phyloP scores from a whole-genome alignment of 2,113 vertebrate species.

The Amazona vittata region DNA sequence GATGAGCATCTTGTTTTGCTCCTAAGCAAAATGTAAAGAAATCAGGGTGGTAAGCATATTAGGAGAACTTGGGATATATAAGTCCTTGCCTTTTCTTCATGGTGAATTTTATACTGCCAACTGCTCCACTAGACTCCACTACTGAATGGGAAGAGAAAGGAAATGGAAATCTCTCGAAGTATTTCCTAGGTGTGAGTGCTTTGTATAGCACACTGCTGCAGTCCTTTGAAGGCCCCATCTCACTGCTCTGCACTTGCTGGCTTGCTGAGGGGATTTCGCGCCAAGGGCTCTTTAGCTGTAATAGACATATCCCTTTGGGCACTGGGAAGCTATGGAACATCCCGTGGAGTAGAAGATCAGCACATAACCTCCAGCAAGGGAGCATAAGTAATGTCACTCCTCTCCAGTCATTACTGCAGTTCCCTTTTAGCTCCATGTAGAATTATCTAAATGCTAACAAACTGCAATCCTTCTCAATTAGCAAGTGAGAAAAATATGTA shows the following conservation, averaged over 20 bases:
- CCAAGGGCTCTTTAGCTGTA: background rate
- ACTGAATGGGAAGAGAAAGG: background rate
- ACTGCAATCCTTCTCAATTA: background rate
- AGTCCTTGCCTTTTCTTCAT: background rate
- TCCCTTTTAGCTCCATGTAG: background rate
- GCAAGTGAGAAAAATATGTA: background rate
- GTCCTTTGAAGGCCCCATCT: background rate
- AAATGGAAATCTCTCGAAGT: background rate
- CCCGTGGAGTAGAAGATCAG: background rate
- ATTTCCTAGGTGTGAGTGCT: background rate
- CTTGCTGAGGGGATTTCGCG: accelerated
- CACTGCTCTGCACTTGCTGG: background rate
- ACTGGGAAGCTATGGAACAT: background rate
- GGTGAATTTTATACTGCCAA: background rate
- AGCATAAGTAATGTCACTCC: accelerated
- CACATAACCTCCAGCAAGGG: accelerated
- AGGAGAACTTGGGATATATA: background rate
- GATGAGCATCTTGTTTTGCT: background rate
- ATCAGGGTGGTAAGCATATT: background rate
- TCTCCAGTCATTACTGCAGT: background rate
- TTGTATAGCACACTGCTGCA: background rate
- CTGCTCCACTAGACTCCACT: background rate
- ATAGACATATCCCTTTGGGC: accelerated
- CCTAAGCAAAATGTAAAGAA: background rate
- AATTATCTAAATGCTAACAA: background rate